Evolutionary conservation across 2,797 vertebrate species (phyloP).

Genomic region (Microhierax caerulescens): DNA sequence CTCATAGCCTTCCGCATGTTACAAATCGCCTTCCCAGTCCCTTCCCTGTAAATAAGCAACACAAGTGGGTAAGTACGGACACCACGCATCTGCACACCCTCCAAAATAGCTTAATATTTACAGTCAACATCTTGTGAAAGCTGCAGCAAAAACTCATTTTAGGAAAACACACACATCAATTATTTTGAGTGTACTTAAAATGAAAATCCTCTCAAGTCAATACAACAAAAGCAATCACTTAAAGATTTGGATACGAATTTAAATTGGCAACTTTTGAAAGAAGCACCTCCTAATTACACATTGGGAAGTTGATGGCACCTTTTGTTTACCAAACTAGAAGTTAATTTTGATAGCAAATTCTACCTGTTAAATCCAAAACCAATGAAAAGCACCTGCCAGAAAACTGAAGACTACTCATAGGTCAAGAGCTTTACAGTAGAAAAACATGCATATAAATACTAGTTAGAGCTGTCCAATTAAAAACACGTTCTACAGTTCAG

Average conservation of each 20-base stretch:
- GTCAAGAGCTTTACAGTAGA: not conserved
- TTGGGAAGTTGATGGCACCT: not conserved
- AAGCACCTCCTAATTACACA: not conserved
- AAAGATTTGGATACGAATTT: not conserved
- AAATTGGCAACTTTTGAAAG: constrained; percentile 28
- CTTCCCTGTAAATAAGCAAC: not conserved
- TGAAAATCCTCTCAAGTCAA: constrained; percentile 27
- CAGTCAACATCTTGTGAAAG: constrained; percentile 27
- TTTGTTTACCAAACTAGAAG: constrained; percentile 19
- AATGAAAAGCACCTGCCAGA: not conserved
- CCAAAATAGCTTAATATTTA: not conserved
- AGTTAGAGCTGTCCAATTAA: not conserved
- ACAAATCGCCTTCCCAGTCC: not conserved
- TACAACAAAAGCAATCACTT: constrained; percentile 51
- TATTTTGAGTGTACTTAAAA: constrained; percentile 25
- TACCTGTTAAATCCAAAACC: not conserved
- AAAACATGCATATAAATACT: not conserved
- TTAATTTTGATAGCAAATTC: not conserved
- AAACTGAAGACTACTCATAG: not conserved
- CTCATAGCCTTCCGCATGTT: fast-evolving
- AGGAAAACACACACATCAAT: not conserved
- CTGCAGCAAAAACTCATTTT: constrained; percentile 14
- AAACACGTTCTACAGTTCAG: not conserved
- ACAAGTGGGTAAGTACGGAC: not conserved
- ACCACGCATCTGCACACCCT: not conserved